Base-by-base conservation (phyloP, 2,888 invertebrate species). In the Troides oblongomaculatus region DNA sequence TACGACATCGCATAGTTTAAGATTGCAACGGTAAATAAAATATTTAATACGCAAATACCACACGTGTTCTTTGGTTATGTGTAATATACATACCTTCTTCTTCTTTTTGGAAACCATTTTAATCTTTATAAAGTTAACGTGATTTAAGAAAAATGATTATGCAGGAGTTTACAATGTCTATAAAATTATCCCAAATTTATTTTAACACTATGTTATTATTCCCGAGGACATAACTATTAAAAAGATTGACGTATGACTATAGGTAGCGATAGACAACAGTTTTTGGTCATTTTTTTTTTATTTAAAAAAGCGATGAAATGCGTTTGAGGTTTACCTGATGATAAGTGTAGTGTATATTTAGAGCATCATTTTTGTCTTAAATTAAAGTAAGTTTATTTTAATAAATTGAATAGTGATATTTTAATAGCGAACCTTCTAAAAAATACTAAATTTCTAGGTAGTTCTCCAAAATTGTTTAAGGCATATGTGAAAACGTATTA, bases 61-160 rank as follows among this genome's bases (percentile, higher is more conserved):
- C 88, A 89, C 88, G 87, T 89, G 89, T 84, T 80, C 68, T 64
- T 67, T 72, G 73, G 70, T 62, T 69, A 72, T 62, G 66, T 72
- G 67, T 14, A 4, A 53, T 64, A 60, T 70, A 80, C 83, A 73
- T 74, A 93, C 93, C 93, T 93, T 93, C 88, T 93, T 93, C 80
- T 92, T 91, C 78, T 90, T 93, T 78, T 93, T 93, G 50, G 93
- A 88, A 61, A 93, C 93, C 93, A 93, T 93, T 78, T 78, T 87
- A 23, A 50, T 25, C n/a, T 56, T 70, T 21, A 23, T 17, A 25
- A 61, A 21, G 21, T 39, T 12, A n/a, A 6, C 6, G 8, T n/a
- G 7, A 53, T n/a, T n/a, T n/a, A 53, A n/a, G n/a, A n/a, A 18
- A 53, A 53, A n/a, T 53, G n/a, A 53, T 14, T 46, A 46, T 46